Base-by-base conservation (phyloP, 1,140 invertebrate species). In the Aphelenchoides besseyi region DNA sequence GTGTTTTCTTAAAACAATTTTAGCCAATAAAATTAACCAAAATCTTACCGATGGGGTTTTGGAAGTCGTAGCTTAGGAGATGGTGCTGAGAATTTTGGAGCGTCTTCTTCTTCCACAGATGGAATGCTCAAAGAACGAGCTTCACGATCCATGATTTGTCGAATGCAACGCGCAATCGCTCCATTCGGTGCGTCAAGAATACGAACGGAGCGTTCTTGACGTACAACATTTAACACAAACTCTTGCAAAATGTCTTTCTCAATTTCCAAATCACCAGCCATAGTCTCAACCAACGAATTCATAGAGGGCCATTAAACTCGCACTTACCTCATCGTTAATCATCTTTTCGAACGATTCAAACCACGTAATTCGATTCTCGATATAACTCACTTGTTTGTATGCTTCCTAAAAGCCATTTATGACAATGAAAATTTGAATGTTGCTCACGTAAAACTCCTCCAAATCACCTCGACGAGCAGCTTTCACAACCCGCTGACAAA, bases 1-100 rank as follows among this genome's bases (percentile, higher is more conserved):
- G n/a, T 71, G 67, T 62, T 69, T 69, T 33, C 67, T 69, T 16
- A 52, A 66, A 66, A 2, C 16, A 69, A 71, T 16, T 26, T 9
- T 36, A 23, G 5, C 18, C 55, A 59, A 59, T 8, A 59, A n/a
- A n/a, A 59, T 5, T 23, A 23, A 59, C 23, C 55, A 33, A 23
- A 33, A 59, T 29, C 55, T 66, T 66, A 66, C 63, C 63, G 16
- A 3, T 66, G 63, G 12, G 63, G 63, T 26, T 33, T 16, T 32
- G 63, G 63, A 33, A 66, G 36, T 3, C 30, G 16, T 1, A 66
- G 32, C 2, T 3, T 16, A 37, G 12, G 63, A 29, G 30, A 2
- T 29, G 30, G 26, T n/a, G n/a, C 48, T n/a, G n/a, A n/a, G 16
- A 23, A 52, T n/a, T 16, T 52, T 52, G 2, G 48, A 16, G 48